A percentile compares a stretch with the other conserved stretches of the same genome.
These are phyloP conservation scores for Lamproptera curius DNA, from an alignment of 2,888 invertebrate species.

Conservation along the genomic window DNA sequence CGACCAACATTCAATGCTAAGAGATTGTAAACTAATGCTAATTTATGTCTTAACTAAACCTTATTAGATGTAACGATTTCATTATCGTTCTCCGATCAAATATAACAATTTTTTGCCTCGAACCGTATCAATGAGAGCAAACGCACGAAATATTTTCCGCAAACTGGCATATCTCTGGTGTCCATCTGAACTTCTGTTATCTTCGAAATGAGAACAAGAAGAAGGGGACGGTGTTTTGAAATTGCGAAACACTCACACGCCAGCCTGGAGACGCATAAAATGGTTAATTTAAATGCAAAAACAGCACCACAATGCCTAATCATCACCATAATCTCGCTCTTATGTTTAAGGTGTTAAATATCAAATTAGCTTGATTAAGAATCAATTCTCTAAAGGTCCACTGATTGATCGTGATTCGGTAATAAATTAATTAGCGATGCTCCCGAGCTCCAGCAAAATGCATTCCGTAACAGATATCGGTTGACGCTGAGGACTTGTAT, in stretches of 20 bases:
- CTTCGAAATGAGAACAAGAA: too few relatives aligned
- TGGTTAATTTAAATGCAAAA: not conserved
- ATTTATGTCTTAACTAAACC: too few relatives aligned
- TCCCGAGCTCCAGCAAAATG: not conserved
- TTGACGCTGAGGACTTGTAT: not conserved
- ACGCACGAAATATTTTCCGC: too few relatives aligned
- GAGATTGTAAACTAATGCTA: too few relatives aligned
- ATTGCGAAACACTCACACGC: not conserved
- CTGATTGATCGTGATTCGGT: not conserved
- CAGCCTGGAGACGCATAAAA: not conserved
- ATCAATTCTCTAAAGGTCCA: conserved; percentile 11
- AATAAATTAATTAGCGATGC: conserved; percentile 17
- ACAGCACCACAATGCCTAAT: too few relatives aligned
- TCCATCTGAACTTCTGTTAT: too few relatives aligned
- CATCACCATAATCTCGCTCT: not conserved
- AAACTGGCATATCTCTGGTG: too few relatives aligned
- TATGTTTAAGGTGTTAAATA: not conserved
- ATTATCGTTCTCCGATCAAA: too few relatives aligned
- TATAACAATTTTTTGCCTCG: too few relatives aligned
- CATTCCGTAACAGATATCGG: conserved; percentile 12
- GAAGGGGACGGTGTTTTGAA: not conserved
- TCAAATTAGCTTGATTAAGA: not conserved
- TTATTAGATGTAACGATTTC: too few relatives aligned
- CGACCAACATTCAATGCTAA: too few relatives aligned
- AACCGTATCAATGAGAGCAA: too few relatives aligned